Conservation (phyloP, 2,797 vertebrate genomes). For the Heliangelus exortis region DNA sequence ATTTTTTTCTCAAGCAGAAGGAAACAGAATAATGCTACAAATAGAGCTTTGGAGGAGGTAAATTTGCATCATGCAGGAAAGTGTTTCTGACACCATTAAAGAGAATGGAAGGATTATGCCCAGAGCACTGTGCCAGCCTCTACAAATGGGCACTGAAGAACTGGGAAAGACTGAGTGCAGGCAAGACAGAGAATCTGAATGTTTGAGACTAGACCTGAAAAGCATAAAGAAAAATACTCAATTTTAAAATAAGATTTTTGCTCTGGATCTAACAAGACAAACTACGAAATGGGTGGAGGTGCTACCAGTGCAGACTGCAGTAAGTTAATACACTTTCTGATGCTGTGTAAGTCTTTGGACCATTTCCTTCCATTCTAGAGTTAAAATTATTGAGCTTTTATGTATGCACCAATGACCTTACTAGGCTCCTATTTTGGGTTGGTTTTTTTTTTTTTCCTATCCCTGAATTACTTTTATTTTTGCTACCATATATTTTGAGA, state of each 20-base stretch:
- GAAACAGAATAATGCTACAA: constrained; percentile 12
- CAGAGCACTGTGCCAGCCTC: neutral
- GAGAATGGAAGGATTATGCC: neutral
- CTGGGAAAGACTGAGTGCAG: neutral
- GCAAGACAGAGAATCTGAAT: neutral
- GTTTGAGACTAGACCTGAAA: neutral
- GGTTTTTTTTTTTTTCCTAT: neutral
- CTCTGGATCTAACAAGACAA: neutral
- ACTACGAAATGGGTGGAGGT: neutral
- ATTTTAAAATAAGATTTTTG: neutral
- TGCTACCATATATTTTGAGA: neutral
- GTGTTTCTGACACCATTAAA: neutral
- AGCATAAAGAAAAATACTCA: neutral
- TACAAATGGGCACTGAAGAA: neutral
- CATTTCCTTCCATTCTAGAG: neutral
- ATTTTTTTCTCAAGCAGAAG: constrained; percentile 25
- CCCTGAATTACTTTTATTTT: neutral
- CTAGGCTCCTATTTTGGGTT: neutral
- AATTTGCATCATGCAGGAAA: neutral
- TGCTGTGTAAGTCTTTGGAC: neutral
- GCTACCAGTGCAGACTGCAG: neutral
- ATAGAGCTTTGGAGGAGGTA: neutral
- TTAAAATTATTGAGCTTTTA: neutral
- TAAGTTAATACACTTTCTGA: neutral
- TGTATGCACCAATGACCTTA: neutral